Percentiles rank a stretch among this genome's conserved stretches.
Evolutionary conservation across 2,113 vertebrate species (phyloP).

Genomic region (Plestiodon gilberti): DNA sequence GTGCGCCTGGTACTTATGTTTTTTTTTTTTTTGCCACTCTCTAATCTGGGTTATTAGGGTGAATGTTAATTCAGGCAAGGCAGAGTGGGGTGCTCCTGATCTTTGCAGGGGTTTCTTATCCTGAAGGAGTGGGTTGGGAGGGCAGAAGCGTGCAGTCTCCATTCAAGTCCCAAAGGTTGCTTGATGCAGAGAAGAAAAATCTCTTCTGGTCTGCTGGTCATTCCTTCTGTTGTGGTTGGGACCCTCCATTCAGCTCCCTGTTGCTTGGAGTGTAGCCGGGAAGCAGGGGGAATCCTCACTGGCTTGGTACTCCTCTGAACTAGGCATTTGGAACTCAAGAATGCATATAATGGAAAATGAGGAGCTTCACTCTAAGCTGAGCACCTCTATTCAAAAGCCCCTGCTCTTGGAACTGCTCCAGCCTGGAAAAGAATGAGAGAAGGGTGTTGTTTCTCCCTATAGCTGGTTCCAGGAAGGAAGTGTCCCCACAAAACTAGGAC

Average conservation of each 20-base stretch:
- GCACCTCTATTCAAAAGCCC: slow-evolving; percentile 5
- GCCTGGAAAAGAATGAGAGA: not conserved
- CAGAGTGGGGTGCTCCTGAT: not conserved
- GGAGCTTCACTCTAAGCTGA: not conserved
- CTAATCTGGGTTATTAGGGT: not conserved
- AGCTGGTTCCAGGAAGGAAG: slow-evolving; percentile 3
- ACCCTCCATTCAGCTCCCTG: not conserved
- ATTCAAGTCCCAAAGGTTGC: not conserved
- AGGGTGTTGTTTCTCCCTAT: not conserved
- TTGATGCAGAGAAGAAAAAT: not conserved
- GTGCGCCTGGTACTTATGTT: not conserved
- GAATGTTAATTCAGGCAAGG: not conserved
- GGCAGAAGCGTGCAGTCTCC: not conserved
- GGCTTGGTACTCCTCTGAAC: not conserved
- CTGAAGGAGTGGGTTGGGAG: not conserved
- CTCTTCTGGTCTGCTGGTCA: not conserved
- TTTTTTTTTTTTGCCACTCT: not conserved
- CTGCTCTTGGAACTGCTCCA: not conserved
- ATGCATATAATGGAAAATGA: not conserved
- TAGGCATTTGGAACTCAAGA: not conserved
- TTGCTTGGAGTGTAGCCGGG: not conserved
- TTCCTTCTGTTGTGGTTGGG: not conserved
- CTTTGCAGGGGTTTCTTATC: not conserved
- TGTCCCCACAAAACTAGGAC: not conserved
- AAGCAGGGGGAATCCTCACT: not conserved